Conservation (phyloP, 2,797 vertebrate genomes). For the Triplophysa bombifrons region DNA sequence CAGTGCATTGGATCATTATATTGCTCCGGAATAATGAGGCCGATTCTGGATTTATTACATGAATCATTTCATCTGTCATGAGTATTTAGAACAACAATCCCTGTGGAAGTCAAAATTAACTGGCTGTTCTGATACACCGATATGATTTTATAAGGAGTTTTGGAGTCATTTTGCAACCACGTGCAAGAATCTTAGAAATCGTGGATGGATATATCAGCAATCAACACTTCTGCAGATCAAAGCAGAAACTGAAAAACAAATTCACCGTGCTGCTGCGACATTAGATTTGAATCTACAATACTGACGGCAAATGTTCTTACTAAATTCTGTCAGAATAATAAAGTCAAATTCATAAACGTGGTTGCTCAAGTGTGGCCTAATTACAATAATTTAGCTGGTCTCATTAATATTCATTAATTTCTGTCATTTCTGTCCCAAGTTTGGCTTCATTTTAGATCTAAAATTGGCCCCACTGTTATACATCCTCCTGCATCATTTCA, state of each 20-base stretch:
- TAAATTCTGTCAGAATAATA: too few species aligned
- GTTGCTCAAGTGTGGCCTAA: not conserved
- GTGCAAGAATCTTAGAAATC: not conserved
- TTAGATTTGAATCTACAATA: not conserved
- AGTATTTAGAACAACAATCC: not conserved
- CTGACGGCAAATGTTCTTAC: too few species aligned
- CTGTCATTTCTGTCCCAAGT: too few species aligned
- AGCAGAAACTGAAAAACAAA: not conserved
- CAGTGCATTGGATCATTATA: not conserved
- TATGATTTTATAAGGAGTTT: not conserved
- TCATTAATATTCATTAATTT: too few species aligned
- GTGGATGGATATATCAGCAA: not conserved
- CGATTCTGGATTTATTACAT: not conserved
- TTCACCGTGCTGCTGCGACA: too few species aligned
- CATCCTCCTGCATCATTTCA: not conserved
- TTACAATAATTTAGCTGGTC: not conserved
- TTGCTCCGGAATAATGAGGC: not conserved
- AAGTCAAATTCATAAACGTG: too few species aligned
- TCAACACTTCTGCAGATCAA: not conserved
- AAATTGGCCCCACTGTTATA: not conserved
- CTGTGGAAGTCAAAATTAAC: not conserved
- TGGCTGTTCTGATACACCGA: not conserved
- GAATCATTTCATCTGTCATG: not conserved
- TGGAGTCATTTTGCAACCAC: not conserved
- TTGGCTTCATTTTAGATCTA: too few species aligned